Evolutionary conservation across 2,888 invertebrate genomes (phyloP).

Genomic region (Ametastegia equiseti): DNA sequence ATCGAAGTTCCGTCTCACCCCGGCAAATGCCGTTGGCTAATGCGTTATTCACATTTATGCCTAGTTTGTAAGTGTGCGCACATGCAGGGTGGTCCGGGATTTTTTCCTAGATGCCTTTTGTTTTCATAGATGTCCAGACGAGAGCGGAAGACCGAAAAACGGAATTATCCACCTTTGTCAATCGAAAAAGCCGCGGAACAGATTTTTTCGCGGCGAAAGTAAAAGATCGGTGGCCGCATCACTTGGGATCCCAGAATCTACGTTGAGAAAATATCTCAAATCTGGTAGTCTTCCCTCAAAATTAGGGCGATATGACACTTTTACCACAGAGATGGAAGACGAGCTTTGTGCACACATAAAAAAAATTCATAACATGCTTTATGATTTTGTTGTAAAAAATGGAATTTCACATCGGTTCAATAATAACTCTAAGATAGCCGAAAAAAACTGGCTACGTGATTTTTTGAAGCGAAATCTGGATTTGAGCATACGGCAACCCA

Average conservation of each 20-base stretch:
- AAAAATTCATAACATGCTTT: conserved; percentile 52
- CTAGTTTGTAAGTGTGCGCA: conserved; percentile 3
- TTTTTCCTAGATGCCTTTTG: neutral
- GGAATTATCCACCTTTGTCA: neutral
- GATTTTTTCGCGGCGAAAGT: conserved; percentile 38
- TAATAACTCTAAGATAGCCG: conserved; percentile 51
- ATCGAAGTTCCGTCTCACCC: neutral
- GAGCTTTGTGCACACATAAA: conserved; percentile 47
- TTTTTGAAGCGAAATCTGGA: conserved; percentile 47
- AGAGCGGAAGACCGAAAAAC: neutral
- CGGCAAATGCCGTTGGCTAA: neutral
- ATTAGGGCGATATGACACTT: conserved; percentile 54
- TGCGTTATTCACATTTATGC: neutral
- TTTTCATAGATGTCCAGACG: neutral
- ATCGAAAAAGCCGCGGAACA: conserved; percentile 24
- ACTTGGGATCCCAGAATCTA: conserved; percentile 55
- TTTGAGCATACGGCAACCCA: conserved; percentile 49
- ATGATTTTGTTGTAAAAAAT: conserved; percentile 49
- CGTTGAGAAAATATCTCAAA: conserved; percentile 56
- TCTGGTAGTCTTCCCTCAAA: conserved; percentile 44
- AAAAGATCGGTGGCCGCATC: conserved; percentile 25
- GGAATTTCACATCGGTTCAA: conserved; percentile 56
- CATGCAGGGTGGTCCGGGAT: neutral
- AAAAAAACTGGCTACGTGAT: conserved; percentile 53
- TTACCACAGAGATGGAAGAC: conserved; percentile 52